A percentile compares a stretch with the other conserved stretches of the same genome.
Conservation (phyloP, 92 coral and sea anemone species). For the Montipora capitata region DNA sequence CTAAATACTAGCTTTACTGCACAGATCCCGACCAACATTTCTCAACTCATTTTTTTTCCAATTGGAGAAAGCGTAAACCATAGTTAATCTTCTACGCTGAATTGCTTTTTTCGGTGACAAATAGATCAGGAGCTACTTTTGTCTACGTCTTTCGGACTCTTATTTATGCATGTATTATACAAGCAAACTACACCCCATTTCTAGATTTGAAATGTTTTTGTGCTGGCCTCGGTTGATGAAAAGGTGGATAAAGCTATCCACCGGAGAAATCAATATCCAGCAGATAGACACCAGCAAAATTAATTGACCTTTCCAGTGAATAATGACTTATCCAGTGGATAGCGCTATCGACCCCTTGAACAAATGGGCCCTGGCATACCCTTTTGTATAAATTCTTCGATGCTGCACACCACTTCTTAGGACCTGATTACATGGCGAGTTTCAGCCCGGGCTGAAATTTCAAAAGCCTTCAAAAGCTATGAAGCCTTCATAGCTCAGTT, state of each 20-base stretch:
- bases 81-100: constrained; percentile 12
- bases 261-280: too few species aligned
- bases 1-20: constrained; percentile 25
- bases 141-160: constrained; percentile 29
- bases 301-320: too few species aligned
- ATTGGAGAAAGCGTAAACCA: constrained; percentile 19
- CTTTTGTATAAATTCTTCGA: constrained; percentile 22
- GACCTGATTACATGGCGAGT: too few species aligned
- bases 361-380: background rate
- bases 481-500: too few species aligned
- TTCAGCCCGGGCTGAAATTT: too few species aligned
- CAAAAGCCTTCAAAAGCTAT: too few species aligned
- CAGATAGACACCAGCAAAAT: too few species aligned
- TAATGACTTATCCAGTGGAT: too few species aligned
- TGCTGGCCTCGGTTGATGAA: constrained; percentile 12
- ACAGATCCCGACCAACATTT: constrained; percentile 31
- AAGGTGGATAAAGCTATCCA: too few species aligned
- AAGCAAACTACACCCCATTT: constrained; percentile 31
- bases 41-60: constrained; percentile 23
- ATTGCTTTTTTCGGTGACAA: constrained; percentile 12
- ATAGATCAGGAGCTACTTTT: constrained; percentile 8
- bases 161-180: constrained; percentile 16
- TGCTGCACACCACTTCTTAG: constrained; percentile 12
- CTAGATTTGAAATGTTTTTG: constrained; percentile 27
- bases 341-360: too few species aligned